Evolutionary conservation across 2,797 vertebrate genomes (phyloP).

Genomic region (Sebastes hubbsi): DNA sequence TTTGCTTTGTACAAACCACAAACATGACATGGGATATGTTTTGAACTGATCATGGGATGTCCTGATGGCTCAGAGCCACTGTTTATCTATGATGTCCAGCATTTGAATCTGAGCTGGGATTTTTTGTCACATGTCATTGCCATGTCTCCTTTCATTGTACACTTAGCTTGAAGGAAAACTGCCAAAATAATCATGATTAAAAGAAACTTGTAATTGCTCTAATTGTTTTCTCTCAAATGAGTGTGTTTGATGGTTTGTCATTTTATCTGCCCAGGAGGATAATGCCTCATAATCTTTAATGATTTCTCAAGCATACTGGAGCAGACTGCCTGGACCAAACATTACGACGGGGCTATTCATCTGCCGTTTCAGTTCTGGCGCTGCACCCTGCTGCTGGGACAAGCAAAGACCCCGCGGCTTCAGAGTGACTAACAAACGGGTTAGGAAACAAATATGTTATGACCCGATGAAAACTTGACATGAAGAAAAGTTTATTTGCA

Average conservation of each 20-base stretch:
- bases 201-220: neutral
- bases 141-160: neutral
- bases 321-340: slow-evolving; percentile 43
- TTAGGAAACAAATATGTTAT: slow-evolving; percentile 46
- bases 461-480: slow-evolving; percentile 24
- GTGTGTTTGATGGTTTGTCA: slow-evolving; percentile 33
- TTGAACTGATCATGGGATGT: neutral
- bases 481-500: slow-evolving; percentile 24
- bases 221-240: slow-evolving; percentile 9
- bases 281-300: slow-evolving; percentile 30
- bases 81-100: neutral
- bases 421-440: slow-evolving; percentile 34
- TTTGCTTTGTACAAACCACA: neutral
- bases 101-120: neutral
- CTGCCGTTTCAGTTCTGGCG: slow-evolving; percentile 24
- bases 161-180: neutral
- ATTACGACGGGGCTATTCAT: slow-evolving; percentile 36
- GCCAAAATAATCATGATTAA: neutral
- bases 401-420: slow-evolving; percentile 19
- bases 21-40: too few relatives aligned
- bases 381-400: slow-evolving; percentile 33
- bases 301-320: slow-evolving; percentile 46
- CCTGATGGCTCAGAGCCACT: neutral
- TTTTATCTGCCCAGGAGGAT: slow-evolving; percentile 36
- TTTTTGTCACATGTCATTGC: neutral